Evolutionary conservation across 2,113 vertebrate species (phyloP).

Genomic region (Phyllostomus hastatus): DNA sequence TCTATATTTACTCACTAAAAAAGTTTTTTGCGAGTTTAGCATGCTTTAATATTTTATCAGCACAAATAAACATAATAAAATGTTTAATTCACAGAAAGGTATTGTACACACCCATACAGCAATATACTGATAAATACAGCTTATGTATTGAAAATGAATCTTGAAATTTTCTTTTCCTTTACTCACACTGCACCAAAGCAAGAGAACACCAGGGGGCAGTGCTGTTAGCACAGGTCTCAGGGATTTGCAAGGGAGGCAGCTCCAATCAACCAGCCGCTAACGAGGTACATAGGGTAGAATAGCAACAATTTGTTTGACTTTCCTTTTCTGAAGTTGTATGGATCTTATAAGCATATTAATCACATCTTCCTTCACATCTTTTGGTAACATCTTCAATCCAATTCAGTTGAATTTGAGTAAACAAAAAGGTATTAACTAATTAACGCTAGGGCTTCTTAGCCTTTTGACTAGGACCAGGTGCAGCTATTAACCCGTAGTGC

Average conservation of each 20-base stretch:
- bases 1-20: neutral
- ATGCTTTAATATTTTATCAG: neutral
- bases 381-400: neutral
- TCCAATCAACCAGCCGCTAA: accelerated
- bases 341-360: too few relatives aligned
- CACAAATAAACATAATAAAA: neutral
- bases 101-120: neutral
- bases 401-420: neutral
- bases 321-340: neutral
- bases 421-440: neutral
- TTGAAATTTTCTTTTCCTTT: neutral
- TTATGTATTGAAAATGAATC: neutral
- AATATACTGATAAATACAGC: neutral
- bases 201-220: constrained; percentile 61
- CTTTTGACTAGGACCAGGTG: neutral
- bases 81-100: neutral
- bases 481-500: neutral
- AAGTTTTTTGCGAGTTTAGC: neutral
- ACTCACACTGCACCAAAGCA: neutral
- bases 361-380: too few relatives aligned
- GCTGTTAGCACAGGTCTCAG: neutral
- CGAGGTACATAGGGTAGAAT: accelerated
- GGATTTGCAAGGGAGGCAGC: neutral
- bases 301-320: neutral
- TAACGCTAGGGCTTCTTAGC: neutral